Evolutionary conservation across 1,140 invertebrate species (phyloP).

Genomic region (Eurytemora carolleeae): DNA sequence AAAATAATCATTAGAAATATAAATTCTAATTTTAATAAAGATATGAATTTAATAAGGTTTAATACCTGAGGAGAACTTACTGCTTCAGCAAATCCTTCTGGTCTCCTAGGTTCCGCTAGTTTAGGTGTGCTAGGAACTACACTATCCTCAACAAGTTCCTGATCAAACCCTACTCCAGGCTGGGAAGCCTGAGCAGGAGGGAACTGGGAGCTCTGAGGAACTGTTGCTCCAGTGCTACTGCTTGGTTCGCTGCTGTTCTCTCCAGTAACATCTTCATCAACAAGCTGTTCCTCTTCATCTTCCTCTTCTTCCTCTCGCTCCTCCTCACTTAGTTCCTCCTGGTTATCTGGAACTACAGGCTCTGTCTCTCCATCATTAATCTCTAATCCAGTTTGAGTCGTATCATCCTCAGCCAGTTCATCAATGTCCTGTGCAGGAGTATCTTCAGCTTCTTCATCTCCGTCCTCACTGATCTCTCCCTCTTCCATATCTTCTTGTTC

Average conservation of each 20-base stretch:
- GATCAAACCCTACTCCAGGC: background rate
- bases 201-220: background rate
- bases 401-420: background rate
- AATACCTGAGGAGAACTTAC: constrained; percentile 66
- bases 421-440: background rate
- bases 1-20: too few species aligned
- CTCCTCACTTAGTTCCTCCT: constrained; percentile 22
- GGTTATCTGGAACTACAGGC: constrained; percentile 9
- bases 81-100: constrained; percentile 73
- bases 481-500: background rate
- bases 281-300: constrained; percentile 25
- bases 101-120: constrained; percentile 53
- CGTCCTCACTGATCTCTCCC: constrained; percentile 6
- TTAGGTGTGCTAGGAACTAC: constrained; percentile 79
- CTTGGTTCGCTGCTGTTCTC: constrained; percentile 12
- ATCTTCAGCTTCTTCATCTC: constrained; percentile 1
- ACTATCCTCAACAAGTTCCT: constrained; percentile 49
- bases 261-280: constrained; percentile 15
- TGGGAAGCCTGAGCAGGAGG: background rate
- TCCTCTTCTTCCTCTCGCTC: constrained; percentile 24
- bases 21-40: too few species aligned
- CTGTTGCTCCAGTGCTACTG: constrained; percentile 10
- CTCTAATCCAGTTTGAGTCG: background rate
- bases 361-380: background rate
- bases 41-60: constrained; percentile 24